Base-by-base conservation (phyloP, 1,140 invertebrate species). In the Steinernema khuongi region DNA sequence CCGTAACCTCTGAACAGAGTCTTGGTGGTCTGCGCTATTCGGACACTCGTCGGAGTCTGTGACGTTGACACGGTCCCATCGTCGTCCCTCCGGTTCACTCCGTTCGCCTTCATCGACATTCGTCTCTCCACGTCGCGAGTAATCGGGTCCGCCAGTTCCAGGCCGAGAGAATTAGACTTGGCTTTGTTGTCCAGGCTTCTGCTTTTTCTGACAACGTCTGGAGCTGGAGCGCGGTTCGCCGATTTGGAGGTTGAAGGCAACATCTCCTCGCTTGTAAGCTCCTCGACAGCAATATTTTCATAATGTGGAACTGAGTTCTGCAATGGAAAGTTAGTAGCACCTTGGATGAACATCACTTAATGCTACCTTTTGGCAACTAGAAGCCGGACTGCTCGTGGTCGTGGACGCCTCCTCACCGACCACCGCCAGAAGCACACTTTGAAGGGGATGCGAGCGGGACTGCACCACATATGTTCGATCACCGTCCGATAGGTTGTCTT, bases 91-190 rank as follows among this genome's bases (percentile, higher is more conserved):
- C 73, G 1, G 18, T 50, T 66, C 11, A 32, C 26, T n/a, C 66
- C n/a, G 60, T 77, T 33, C 28, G 71, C 74, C 70, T 82, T 81
- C 75, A 81, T 68, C 17, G 81, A 82, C 80, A 83, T 80, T 71
- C 81, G 32, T 32, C 81, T 69, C 33, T 84, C 73, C 31, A 82
- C 79, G 67, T 82, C 82, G 33, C 75, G 50, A 11, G 81, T 82
- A n/a, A 82, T 78, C 22, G 81, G 81, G 78, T 82, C 81, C 17
- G 79, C 80, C 1, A 77, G 74, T 14, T 79, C 79, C 22, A 60
- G 19, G 50, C 50, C 50, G 7, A 60, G 19, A 14, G 50, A 60
- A 22, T 60, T 60, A 22, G 7, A 14, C 50, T 60, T 60, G 2
- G 18, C 67, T n/a, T 68, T 68, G 4, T 18, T 68, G 18, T 33